phyloP scores from a whole-genome alignment of 2,797 vertebrate genomes.

The Enteromius radiatus region DNA sequence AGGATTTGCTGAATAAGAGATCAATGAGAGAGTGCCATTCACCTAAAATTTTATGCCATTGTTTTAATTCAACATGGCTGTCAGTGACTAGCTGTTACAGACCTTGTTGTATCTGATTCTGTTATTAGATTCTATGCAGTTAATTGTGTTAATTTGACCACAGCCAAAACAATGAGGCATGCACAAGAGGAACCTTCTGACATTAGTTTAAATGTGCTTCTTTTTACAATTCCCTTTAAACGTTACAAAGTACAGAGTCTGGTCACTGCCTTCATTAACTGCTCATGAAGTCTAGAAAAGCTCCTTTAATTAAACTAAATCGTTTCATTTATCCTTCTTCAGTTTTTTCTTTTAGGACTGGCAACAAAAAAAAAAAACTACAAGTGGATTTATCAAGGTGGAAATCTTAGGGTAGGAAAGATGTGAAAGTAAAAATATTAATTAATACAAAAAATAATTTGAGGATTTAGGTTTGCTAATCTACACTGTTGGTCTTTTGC shows the following conservation, averaged over 20 bases:
- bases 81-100: background rate
- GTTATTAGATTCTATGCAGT: background rate
- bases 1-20: background rate
- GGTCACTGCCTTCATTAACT: background rate
- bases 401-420: background rate
- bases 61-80: background rate
- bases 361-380: background rate
- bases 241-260: background rate
- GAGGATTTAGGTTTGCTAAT: background rate
- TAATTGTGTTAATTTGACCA: background rate
- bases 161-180: background rate
- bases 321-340: background rate
- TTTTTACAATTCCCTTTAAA: background rate
- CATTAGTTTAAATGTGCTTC: background rate
- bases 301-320: background rate
- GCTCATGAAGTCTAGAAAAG: background rate
- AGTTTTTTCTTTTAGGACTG: background rate
- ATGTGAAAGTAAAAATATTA: background rate
- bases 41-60: background rate
- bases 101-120: background rate
- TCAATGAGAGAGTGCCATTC: background rate
- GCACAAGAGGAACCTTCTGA: background rate
- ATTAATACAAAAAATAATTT: background rate
- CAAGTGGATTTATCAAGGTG: background rate
- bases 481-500: too few relatives aligned